Evolutionary conservation across 2,113 vertebrate species (phyloP), one percentile per base, ranked within the genome.

Genomic region (Grantiella picta): DNA sequence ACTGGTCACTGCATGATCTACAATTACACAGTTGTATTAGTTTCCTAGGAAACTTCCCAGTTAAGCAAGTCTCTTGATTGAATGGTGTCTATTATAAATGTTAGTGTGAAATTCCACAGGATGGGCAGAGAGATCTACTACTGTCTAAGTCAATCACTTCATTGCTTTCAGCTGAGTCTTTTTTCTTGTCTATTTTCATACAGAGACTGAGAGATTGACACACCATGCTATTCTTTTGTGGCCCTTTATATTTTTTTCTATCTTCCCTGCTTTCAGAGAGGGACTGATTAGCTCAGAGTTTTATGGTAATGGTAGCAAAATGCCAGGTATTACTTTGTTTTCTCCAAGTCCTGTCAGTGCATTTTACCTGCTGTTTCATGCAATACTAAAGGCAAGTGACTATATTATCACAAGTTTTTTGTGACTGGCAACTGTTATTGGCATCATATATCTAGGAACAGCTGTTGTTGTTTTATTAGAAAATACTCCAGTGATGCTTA

Each of bases 401-500:
- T 95, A 59, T 38, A 83, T 81, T 89, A 93, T 89, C 69, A 61
- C 65, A 92, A 89, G 81, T 82, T 90, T 92, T 91, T 71, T 76
- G 42, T 87, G 93, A 96, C 78, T 96, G 92, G 88, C 88, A 96
- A 94, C 88, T 72, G 40, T 92, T 96, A 91, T 17, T 97, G 96
- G 95, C 95, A 94, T 90, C 77, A 82, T 90, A 45, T 84, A 94
- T 92, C 82, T 78, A 96, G 92, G 79, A 97, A 97, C 95, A 97
- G 90, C 80, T 97, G 96, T 89, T 96, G 88, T 93, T 97, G 92
- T 95, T 96, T 96, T 95, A 95, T 96, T 96, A 96, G 88, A 95
- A 95, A 96, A 95, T 82, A 86, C 88, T 92, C 82, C 80, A 94
- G 88, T 93, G 93, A 95, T 89, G 81, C 69, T 86, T 79, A 64